phyloP scores from a whole-genome alignment of 2,113 vertebrate species.

The Cyprinodon variegatus region DNA sequence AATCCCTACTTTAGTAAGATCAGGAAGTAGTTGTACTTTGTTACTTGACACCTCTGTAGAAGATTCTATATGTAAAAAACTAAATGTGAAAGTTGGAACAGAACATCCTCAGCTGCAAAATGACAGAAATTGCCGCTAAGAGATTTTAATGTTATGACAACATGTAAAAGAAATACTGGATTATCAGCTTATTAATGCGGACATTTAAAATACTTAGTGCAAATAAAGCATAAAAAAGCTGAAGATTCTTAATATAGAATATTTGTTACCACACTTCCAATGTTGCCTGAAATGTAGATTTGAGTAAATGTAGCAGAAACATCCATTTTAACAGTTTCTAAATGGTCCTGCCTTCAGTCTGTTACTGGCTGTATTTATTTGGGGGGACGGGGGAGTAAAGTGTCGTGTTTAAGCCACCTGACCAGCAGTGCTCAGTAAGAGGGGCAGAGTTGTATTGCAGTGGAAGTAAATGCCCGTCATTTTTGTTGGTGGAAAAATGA shows the following conservation, averaged over 20 bases:
- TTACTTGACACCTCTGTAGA: too few species aligned
- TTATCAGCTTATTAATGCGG: background rate
- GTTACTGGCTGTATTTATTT: background rate
- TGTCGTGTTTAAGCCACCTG: background rate
- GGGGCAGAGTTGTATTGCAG: background rate
- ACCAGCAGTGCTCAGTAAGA: background rate
- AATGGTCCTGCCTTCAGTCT: too few species aligned
- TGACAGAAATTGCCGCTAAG: background rate
- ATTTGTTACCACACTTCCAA: background rate
- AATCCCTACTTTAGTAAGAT: too few species aligned
- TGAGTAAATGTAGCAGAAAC: background rate
- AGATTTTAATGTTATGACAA: background rate
- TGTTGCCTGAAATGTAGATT: background rate
- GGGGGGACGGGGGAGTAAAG: too few species aligned
- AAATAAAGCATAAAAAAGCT: too few species aligned
- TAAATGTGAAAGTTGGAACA: background rate
- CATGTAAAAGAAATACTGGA: background rate
- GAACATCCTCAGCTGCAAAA: background rate
- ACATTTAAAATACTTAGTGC: background rate
- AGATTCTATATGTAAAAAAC: background rate
- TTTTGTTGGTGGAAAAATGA: too few species aligned
- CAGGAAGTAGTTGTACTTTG: too few species aligned
- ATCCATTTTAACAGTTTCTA: too few species aligned
- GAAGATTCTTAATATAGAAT: background rate
- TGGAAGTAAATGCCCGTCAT: background rate